These are phyloP conservation scores for Actenoides lindsayi DNA, from an alignment of 2,113 vertebrate genomes.

Conservation along the genomic window DNA sequence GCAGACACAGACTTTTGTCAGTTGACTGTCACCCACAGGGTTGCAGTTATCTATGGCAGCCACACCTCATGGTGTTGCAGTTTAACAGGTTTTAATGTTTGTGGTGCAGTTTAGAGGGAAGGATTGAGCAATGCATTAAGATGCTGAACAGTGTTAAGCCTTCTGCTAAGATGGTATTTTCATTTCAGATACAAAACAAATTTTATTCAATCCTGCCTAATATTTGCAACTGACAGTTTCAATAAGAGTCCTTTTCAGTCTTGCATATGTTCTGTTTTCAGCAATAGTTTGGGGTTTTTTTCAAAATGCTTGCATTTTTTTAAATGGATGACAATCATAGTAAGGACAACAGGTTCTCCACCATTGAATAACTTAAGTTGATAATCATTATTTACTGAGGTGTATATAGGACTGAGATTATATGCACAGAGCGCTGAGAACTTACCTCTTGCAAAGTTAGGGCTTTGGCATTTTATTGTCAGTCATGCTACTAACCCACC, in stretches of 20 bases:
- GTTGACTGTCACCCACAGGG: neutral
- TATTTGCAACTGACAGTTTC: neutral
- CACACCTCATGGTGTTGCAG: neutral
- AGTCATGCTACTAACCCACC: neutral
- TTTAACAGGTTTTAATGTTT: constrained; percentile 13
- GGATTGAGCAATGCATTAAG: neutral
- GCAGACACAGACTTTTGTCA: neutral
- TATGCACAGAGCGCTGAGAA: neutral
- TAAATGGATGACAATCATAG: neutral
- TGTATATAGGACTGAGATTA: neutral
- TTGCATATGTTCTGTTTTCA: neutral
- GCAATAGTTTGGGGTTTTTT: neutral
- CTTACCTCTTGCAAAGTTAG: neutral
- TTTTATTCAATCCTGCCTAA: neutral
- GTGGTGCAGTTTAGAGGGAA: neutral
- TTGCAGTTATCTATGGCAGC: neutral
- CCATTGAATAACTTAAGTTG: neutral
- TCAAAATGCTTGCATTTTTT: neutral
- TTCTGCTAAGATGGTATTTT: constrained; percentile 2
- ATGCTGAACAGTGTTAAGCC: neutral
- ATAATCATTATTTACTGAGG: neutral
- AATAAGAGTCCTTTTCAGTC: neutral
- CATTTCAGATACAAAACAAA: neutral
- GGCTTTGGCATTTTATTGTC: neutral
- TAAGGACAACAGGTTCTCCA: neutral